phyloP scores from a whole-genome alignment of 1,140 invertebrate species.

The Panagrolaimus sp. region DNA sequence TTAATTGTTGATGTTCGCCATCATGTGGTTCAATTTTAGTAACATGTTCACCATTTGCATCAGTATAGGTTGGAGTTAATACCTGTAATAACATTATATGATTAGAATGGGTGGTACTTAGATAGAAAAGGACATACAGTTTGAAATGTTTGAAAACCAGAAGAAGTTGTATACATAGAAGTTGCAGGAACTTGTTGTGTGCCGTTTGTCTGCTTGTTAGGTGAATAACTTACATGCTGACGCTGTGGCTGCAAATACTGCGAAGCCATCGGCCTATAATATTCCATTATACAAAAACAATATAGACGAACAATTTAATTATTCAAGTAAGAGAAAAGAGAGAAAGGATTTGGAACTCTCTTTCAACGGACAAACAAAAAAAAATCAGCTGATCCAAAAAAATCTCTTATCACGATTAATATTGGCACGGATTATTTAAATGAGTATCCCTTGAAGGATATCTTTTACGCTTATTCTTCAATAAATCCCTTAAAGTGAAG shows the following conservation, averaged over 20 bases:
- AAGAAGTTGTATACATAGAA: constrained; percentile 6
- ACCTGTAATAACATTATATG: not conserved
- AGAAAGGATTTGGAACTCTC: too few species aligned
- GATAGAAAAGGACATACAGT: not conserved
- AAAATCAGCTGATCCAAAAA: too few species aligned
- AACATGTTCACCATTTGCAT: not conserved
- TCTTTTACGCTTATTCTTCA: too few species aligned
- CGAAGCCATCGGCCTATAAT: constrained; percentile 14
- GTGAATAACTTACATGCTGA: not conserved
- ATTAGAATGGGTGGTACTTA: too few species aligned
- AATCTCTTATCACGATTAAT: too few species aligned
- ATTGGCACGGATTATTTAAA: too few species aligned
- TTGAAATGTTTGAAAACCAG: constrained; percentile 1
- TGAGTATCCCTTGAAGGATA: too few species aligned
- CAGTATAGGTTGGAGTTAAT: not conserved
- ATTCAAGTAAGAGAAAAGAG: too few species aligned
- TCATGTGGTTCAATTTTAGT: constrained; percentile 5
- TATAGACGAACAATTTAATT: too few species aligned
- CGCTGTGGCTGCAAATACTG: constrained; percentile 4
- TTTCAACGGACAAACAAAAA: too few species aligned
- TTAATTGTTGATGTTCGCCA: not conserved
- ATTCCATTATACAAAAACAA: too few species aligned
- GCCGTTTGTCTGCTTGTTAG: not conserved
- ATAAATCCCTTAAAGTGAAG: too few species aligned
- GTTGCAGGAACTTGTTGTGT: not conserved